phyloP scores from a whole-genome alignment of 2,797 vertebrate species.

The Hylomyscus alleni region DNA sequence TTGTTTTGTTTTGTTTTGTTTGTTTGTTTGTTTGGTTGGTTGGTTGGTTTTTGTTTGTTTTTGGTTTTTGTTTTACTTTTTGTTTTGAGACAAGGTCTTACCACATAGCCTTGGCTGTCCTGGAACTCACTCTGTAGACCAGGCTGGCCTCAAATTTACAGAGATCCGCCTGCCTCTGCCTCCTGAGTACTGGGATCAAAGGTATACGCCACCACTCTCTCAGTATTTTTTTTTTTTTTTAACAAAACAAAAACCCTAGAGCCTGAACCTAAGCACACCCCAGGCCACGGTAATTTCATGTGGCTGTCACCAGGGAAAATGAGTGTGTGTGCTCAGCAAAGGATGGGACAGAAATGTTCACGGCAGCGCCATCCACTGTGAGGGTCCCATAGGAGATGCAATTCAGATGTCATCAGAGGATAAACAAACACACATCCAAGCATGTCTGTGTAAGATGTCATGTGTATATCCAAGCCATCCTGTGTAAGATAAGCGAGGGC shows the following conservation, averaged over 20 bases:
- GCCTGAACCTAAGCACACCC: neutral
- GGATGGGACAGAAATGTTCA: neutral
- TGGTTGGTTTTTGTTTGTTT: no score
- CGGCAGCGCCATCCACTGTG: accelerated
- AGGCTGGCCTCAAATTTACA: neutral
- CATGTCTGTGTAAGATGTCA: no score
- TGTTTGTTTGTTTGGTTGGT: neutral
- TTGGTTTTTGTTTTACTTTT: no score
- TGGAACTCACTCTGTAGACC: neutral
- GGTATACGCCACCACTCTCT: neutral
- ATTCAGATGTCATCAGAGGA: neutral
- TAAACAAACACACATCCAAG: neutral
- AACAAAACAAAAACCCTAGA: neutral
- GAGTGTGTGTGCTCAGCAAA: neutral
- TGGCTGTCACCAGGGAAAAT: neutral
- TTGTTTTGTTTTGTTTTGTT: neutral
- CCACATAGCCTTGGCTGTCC: neutral
- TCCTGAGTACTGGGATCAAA: neutral
- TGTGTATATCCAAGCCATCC: no score
- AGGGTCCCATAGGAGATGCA: neutral
- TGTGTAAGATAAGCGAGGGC: neutral
- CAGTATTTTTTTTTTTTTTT: neutral
- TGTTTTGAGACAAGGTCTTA: neutral
- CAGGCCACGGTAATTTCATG: neutral
- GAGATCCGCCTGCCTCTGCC: neutral